Conservation (phyloP, 2,888 invertebrate genomes). For the Linnaemya tessellans region DNA sequence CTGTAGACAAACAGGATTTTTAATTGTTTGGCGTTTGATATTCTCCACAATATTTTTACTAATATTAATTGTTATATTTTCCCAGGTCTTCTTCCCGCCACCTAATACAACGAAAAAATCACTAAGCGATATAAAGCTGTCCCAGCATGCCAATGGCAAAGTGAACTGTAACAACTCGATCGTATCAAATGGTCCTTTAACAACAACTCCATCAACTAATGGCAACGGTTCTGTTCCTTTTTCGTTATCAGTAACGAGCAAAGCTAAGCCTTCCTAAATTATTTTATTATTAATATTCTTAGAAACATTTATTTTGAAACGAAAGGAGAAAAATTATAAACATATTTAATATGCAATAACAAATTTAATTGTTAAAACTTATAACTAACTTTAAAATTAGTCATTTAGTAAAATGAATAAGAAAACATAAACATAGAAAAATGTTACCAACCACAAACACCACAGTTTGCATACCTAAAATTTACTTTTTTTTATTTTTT, state of each 20-base stretch:
- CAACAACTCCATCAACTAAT: slow-evolving; percentile 25
- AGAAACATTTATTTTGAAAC: slow-evolving; percentile 34
- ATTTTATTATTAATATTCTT: slow-evolving; percentile 37
- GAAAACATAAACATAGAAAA: slow-evolving; percentile 14
- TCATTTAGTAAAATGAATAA: slow-evolving; percentile 51
- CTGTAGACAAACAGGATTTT: too few relatives aligned
- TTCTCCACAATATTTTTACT: background rate
- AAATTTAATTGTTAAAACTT: slow-evolving; percentile 55
- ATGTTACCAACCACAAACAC: background rate
- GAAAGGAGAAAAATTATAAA: slow-evolving; percentile 13
- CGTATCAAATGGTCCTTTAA: slow-evolving; percentile 53
- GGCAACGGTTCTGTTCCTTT: slow-evolving; percentile 50
- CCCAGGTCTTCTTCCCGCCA: slow-evolving; percentile 74
- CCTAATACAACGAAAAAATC: slow-evolving; percentile 47
- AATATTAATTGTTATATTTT: background rate
- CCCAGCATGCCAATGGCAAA: slow-evolving; percentile 37
- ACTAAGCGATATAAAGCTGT: slow-evolving; percentile 7
- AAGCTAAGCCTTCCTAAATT: slow-evolving; percentile 51
- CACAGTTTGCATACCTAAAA: background rate
- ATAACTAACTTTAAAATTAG: slow-evolving; percentile 56
- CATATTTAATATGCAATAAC: slow-evolving; percentile 13
- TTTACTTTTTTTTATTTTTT: background rate
- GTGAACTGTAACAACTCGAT: background rate
- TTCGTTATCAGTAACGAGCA: slow-evolving; percentile 17
- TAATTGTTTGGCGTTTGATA: too few relatives aligned